These are phyloP conservation scores for Poeciliopsis turneri DNA, from an alignment of 2,797 vertebrate genomes.

Conservation along the genomic window DNA sequence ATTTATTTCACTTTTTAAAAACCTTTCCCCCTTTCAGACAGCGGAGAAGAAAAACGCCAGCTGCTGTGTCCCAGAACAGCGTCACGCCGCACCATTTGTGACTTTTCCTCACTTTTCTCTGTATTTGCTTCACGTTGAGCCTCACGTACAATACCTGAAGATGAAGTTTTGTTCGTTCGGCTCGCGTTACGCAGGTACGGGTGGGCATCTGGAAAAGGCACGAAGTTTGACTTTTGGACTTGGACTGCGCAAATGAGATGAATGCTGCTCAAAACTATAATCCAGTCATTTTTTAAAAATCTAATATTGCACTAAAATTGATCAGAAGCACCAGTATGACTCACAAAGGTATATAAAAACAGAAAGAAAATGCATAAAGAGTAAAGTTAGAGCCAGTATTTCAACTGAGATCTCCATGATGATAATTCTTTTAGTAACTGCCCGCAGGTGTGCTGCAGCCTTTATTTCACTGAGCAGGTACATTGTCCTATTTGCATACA, in stretches of 20 bases:
- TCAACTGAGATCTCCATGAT: not conserved
- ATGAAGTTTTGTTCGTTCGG: conserved; percentile 99
- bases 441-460: conserved; percentile 36
- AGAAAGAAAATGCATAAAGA: not conserved
- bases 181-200: conserved; percentile 99
- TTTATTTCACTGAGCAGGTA: conserved; percentile 24
- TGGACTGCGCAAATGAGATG: conserved; percentile 7
- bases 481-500: conserved; percentile 70
- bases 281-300: not conserved
- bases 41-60: conserved; percentile 11
- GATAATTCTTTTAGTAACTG: conserved; percentile 17
- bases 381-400: not conserved
- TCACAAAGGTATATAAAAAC: not conserved
- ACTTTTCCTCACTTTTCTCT: conserved; percentile 63
- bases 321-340: no score
- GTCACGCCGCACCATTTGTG: conserved; percentile 1
- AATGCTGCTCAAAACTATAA: not conserved
- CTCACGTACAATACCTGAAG: conserved; percentile 99
- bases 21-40: conserved; percentile 29
- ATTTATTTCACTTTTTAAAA: conserved; percentile 5
- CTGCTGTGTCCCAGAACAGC: conserved; percentile 16
- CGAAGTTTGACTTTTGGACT: conserved; percentile 8
- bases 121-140: conserved; percentile 97
- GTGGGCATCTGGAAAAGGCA: conserved; percentile 74
- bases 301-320: not conserved